Evolutionary conservation across 2,113 vertebrate genomes (phyloP), one percentile per base, ranked within the genome.

Genomic region (Toxostoma redivivum): DNA sequence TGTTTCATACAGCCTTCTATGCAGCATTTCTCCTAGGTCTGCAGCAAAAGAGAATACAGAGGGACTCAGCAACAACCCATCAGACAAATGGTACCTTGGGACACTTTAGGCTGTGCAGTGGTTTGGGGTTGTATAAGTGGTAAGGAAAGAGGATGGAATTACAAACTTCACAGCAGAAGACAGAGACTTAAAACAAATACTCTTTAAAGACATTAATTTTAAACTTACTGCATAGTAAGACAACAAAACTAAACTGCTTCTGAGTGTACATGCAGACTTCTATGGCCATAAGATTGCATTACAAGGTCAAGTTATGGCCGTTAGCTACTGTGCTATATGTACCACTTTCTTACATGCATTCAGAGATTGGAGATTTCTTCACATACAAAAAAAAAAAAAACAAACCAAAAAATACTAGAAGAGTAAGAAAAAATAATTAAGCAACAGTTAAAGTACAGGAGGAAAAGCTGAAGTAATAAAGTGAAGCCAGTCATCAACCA

Each of bases 401-500:
- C 6, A 45, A 0, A 3, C 5, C 12, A 6, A 27, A 88, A 73
- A 60, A 2, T 6, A 2, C 8, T 33, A 72, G 17, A 11, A 40
- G 6, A 91, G 37, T 47, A 78, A 74, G 50, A 58, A 81, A 67
- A 82, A 90, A 35, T 3, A 66, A 31, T 82, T 47, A 85, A 56
- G 15, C 38, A 66, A 58, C 19, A 77, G 40, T 73, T 91, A 57
- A 24, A 88, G 27, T 23, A 88, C 24, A 86, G 47, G 57, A 81
- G 33, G 60, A 56, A 92, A 88, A 95, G 70, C 38, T 83, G 58
- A 94, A 88, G 37, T 48, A 90, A 0, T 56, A 85, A 74, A 71
- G 72, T 57, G 71, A 91, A 77, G 47, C 33, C 30, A 72, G 60
- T 73, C 28, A 51, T 60, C 76, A 97, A 51, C 58, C 74, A 94